Base-by-base conservation (phyloP, 2,888 invertebrate genomes). In the Andrena flavipes region DNA sequence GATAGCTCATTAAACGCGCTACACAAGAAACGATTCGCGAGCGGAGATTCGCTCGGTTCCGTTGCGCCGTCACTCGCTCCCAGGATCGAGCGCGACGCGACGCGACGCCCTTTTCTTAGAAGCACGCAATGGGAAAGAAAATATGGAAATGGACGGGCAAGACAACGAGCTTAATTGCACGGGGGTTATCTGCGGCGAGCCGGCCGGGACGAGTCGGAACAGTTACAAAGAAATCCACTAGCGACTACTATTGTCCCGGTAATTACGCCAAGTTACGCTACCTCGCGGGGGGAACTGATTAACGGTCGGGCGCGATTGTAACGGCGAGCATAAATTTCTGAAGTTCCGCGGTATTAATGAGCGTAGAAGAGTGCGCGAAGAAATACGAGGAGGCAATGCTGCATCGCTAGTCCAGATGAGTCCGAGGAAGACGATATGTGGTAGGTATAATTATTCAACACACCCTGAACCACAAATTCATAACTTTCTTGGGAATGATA, bases 111-210 rank as follows among this genome's bases (percentile, higher is more conserved):
- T 75, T 75, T 85, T 84, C 88, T 77, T 42, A 70, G 83, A 90
- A 89, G 82, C 84, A 74, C 77, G 63, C 84, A 80, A 85, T 90
- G 89, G 85, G 90, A 89, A 89, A 88, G 86, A 87, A 89, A 90
- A 89, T 90, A 90, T 90, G 91, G 89, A 89, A 89, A 91, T 88
- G 71, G 79, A 80, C 70, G 71, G 76, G 83, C 84, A 87, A 86
- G 84, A 87, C 84, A 89, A 84, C 85, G 85, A 80, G 86, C 85
- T 88, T 90, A 88, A 90, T 90, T 87, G 80, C 86, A 78, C 63
- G 54, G 77, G 26, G 56, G 56, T 68, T 23, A 81, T 83, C 82
- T 71, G 78, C 82, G 64, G 72, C 33, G 76, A 65, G 20, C n/a
- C 56, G 29, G 64, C 51, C 68, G 29, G 74, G 72, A 71, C 73